These are phyloP conservation scores for Pseudoips prasinana DNA, from an alignment of 2,888 invertebrate genomes.

Conservation along the genomic window DNA sequence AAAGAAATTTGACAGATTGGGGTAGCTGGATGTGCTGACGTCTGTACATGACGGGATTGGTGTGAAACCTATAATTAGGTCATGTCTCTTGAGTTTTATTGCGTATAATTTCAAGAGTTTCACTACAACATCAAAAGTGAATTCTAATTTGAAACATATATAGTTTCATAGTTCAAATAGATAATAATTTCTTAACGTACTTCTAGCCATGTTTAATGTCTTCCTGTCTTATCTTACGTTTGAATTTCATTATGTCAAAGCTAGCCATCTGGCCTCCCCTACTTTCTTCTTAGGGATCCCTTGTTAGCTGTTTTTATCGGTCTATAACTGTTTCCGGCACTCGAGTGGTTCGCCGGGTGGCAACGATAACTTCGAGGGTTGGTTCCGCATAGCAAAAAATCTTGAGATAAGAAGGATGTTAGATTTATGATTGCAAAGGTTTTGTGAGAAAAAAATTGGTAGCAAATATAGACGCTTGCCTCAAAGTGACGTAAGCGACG, in stretches of 20 bases:
- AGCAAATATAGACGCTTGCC: conserved; percentile 1
- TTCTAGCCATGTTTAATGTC: conserved; percentile 14
- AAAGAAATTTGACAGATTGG: too few relatives aligned
- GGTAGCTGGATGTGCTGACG: too few relatives aligned
- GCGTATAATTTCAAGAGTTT: too few relatives aligned
- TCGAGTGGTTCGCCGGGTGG: conserved; percentile 60
- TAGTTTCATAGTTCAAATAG: too few relatives aligned
- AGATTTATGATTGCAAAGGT: conserved; percentile 26
- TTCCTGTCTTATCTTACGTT: conserved; percentile 17
- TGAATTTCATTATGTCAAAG: conserved; percentile 20
- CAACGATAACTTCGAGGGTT: conserved; percentile 53
- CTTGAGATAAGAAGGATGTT: conserved; percentile 12
- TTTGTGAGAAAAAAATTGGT: background rate
- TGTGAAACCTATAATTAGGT: too few relatives aligned
- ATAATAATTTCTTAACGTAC: conserved; percentile 2
- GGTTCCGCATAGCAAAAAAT: conserved; percentile 31
- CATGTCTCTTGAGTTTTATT: too few relatives aligned
- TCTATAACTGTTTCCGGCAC: conserved; percentile 58
- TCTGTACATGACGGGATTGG: too few relatives aligned
- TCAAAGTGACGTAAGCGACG: background rate
- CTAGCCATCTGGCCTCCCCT: conserved; percentile 27
- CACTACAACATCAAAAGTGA: too few relatives aligned
- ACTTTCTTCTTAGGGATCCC: conserved; percentile 35
- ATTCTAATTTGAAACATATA: too few relatives aligned
- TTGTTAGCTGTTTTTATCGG: conserved; percentile 53